phyloP scores from a whole-genome alignment of 1,140 invertebrate species.

The Mya arenaria region DNA sequence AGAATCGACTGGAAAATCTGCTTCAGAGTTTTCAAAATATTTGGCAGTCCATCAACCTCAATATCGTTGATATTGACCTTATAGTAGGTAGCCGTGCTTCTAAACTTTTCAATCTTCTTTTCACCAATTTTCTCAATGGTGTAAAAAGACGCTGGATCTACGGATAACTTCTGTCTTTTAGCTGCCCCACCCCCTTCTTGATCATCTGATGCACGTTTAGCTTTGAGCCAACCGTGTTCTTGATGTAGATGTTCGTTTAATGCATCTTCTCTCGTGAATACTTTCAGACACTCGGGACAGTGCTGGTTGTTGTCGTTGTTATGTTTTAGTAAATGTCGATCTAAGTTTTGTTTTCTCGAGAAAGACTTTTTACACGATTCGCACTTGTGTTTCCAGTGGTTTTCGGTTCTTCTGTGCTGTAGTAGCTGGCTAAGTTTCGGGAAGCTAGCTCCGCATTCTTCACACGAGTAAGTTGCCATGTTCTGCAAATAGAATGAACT shows the following conservation, averaged over 20 bases:
- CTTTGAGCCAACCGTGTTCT: not conserved
- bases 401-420: no score
- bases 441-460: no score
- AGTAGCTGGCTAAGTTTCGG: no score
- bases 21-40: conserved; percentile 23
- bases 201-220: not conserved
- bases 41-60: not conserved
- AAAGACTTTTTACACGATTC: not conserved
- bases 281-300: conserved; percentile 1
- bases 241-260: conserved; percentile 22
- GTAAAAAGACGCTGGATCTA: not conserved
- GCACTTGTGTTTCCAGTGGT: not conserved
- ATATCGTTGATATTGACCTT: not conserved
- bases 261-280: not conserved
- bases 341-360: not conserved
- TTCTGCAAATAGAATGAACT: no score
- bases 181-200: no score
- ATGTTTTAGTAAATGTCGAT: conserved; percentile 2
- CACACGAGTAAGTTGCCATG: no score
- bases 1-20: conserved; percentile 44
- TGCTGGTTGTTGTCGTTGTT: conserved; percentile 15
- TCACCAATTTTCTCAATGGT: not conserved
- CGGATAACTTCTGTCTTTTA: not conserved
- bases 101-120: not conserved
- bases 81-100: not conserved